Evolutionary conservation across 2,113 vertebrate genomes (phyloP).

Genomic region (Hystrix cristata): DNA sequence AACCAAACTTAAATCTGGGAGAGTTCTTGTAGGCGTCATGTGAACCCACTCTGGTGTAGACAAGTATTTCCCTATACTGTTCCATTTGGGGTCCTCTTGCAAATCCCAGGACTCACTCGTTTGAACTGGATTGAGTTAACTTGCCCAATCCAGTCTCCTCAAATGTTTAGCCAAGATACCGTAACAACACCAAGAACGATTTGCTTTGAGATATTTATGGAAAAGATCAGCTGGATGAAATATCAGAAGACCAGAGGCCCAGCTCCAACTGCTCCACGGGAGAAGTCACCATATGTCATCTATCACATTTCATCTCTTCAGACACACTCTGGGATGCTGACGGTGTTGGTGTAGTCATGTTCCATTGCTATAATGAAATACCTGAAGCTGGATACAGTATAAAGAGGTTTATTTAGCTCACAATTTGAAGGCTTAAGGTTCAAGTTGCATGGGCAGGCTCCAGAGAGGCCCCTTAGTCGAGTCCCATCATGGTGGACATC

Average conservation of each 20-base stretch:
- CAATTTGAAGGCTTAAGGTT: neutral
- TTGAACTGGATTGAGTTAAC: too few species aligned
- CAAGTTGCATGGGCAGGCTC: neutral
- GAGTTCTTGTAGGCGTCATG: neutral
- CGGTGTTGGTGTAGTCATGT: neutral
- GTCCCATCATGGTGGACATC: neutral
- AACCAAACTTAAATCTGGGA: neutral
- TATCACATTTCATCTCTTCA: neutral
- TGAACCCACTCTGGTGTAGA: too few species aligned
- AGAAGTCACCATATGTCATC: neutral
- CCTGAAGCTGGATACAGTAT: neutral
- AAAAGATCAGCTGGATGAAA: slow-evolving; percentile 67
- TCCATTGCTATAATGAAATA: neutral
- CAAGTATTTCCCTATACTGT: neutral
- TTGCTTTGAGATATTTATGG: slow-evolving; percentile 54
- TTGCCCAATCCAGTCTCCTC: neutral
- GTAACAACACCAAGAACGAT: neutral
- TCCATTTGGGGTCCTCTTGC: neutral
- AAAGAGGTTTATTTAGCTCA: neutral
- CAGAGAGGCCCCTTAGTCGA: neutral
- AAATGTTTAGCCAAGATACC: neutral
- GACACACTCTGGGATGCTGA: neutral
- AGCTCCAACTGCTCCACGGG: neutral
- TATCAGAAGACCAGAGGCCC: slow-evolving; percentile 55
- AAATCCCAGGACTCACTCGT: neutral